These are phyloP conservation scores for Machimus rusticus DNA, from an alignment of 2,888 invertebrate species.

Conservation along the genomic window DNA sequence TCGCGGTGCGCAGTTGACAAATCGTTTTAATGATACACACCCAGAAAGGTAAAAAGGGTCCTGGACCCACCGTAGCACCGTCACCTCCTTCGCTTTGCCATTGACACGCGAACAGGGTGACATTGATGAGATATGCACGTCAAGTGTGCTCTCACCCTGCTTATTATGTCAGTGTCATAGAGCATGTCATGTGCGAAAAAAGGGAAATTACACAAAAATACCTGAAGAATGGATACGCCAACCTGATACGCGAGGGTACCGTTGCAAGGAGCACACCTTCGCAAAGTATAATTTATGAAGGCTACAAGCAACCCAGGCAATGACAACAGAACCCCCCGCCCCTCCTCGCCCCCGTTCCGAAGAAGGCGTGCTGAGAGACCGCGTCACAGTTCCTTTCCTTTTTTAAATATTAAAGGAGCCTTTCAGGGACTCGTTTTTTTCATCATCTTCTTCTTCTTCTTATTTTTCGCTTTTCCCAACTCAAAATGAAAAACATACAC, in stretches of 20 bases:
- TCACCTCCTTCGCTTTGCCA: not conserved
- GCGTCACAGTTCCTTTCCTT: not conserved
- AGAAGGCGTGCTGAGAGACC: not conserved
- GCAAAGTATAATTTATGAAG: constrained; percentile 16
- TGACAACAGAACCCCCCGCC: not conserved
- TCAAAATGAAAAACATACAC: not conserved
- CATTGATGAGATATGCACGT: constrained; percentile 31
- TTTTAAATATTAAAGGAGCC: not conserved
- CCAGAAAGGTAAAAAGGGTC: constrained; percentile 4
- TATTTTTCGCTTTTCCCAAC: not conserved
- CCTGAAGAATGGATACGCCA: constrained; percentile 31
- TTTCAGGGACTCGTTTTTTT: not conserved
- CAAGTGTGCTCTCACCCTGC: not conserved
- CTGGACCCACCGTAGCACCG: not conserved
- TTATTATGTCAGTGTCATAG: constrained; percentile 39
- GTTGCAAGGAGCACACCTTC: constrained; percentile 7
- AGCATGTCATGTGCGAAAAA: constrained; percentile 12
- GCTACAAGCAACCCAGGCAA: not conserved
- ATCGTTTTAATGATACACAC: constrained; percentile 35
- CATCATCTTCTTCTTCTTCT: not conserved
- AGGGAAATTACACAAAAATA: constrained; percentile 23
- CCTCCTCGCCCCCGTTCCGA: not conserved
- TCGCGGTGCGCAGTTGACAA: constrained; percentile 16
- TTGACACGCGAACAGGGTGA: not conserved
- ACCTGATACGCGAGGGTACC: constrained; percentile 3